phyloP scores from a whole-genome alignment of 2,113 vertebrate species.

The Oncorhynchus gorbuscha region DNA sequence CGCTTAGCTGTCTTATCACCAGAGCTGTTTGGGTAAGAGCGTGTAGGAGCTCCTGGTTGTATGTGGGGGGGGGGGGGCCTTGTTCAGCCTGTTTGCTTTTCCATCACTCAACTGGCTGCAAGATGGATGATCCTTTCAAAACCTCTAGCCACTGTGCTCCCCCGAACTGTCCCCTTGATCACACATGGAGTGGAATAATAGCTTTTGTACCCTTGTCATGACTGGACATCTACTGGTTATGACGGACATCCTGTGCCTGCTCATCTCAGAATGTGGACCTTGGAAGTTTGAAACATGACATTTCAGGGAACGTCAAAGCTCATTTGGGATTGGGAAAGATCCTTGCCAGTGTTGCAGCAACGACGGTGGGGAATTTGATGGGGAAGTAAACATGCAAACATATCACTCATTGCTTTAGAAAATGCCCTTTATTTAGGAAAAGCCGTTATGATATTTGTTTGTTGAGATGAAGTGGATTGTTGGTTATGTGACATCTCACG shows the following conservation, averaged over 20 bases:
- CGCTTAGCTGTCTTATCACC: constrained; percentile 64
- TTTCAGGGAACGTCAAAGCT: constrained; percentile 47
- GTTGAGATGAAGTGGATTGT: constrained; percentile 26
- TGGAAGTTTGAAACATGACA: constrained; percentile 21
- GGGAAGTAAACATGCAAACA: constrained; percentile 64
- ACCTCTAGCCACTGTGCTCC: constrained; percentile 53
- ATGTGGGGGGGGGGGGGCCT: constrained; percentile 56
- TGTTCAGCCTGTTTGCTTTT: constrained; percentile 73
- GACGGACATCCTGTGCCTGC: constrained; percentile 50
- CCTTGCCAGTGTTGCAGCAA: constrained; percentile 36
- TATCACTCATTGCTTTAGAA: constrained; percentile 53
- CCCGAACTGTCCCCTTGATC: constrained; percentile 44
- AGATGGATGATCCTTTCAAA: constrained; percentile 72
- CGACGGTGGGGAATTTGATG: constrained; percentile 45
- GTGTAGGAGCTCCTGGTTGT: constrained; percentile 51
- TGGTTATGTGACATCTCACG: constrained; percentile 43
- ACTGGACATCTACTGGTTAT: constrained; percentile 50
- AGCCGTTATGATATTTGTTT: constrained; percentile 42
- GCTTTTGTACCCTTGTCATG: constrained; percentile 49
- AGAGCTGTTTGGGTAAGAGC: constrained; percentile 50
- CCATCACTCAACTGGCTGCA: constrained; percentile 56
- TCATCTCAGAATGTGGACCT: background rate
- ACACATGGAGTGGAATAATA: constrained; percentile 62
- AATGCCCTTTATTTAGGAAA: constrained; percentile 38
- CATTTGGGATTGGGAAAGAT: constrained; percentile 25